Evolutionary conservation across 2,113 vertebrate species (phyloP), one percentile per base, ranked within the genome.

Genomic region (Phyllopteryx taeniolatus): DNA sequence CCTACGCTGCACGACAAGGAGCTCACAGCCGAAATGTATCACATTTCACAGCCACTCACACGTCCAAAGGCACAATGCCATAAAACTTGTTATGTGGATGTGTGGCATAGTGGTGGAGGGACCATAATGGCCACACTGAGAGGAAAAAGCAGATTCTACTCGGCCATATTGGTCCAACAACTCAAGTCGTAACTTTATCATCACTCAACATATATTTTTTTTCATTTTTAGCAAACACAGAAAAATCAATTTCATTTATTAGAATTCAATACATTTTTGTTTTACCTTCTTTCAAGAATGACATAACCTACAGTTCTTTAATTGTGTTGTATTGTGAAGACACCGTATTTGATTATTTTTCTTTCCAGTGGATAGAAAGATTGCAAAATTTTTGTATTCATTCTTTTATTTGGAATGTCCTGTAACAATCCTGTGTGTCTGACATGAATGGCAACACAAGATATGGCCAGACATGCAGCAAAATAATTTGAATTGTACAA

Each of bases 11-110:
- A 61, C 31, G 46, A 5, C 44, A 47, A 10, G 43, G 27, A 43
- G 31, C 15, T 61, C n/a, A 19, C 54, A 43, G 72, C 3, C 8
- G 43, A 27, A 78, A 86, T 82, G 70, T 47, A 77, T 86, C 79
- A 77, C 71, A 70, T 59, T 83, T 85, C 79, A 74, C 70, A 46
- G 51, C 54, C 43, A 69, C 44, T 76, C 60, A 15, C 13, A 56
- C 31, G 53, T 39, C 74, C 77, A 78, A 72, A 84, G 49, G 70
- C 35, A 74, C 72, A 70, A 70, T 67, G 51, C 66, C 75, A 71
- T 35, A 46, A 69, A 71, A 81, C 81, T 66, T 79, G 3, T 4
- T 61, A 46, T 35, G 27, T 42, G 66, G 57, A 73, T 31, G 9
- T 49, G 43, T 31, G 22, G 13, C 11, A 54, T 46, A 22, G 47